Evolutionary conservation across 2,888 invertebrate species (phyloP), one percentile per base, ranked within the genome.

Genomic region (Congeria kusceri): DNA sequence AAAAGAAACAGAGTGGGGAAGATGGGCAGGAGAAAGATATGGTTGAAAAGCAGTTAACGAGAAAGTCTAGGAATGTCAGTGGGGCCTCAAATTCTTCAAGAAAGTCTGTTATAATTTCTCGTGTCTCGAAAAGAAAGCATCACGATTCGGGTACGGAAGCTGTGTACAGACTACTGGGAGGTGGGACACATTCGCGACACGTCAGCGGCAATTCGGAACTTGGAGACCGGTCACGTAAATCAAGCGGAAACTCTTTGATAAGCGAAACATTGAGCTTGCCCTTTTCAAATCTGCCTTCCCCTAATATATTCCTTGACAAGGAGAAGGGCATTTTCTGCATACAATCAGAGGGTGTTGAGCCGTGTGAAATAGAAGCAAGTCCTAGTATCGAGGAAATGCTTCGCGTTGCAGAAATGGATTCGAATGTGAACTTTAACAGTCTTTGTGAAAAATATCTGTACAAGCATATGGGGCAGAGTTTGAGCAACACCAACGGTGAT

Each of bases 241-340:
- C 72, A 5, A 80, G 76, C 57, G 80, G 80, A 15, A 80, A 80
- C 46, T 80, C 80, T 13, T 29, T 70, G 25, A 61, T 77, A n/a
- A 75, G 79, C 58, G 79, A 75, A 46, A 71, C 27, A 9, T 78
- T 74, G 25, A 67, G 61, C 49, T 46, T 74, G 20, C 66, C 66
- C 18, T 44, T 56, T 0, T 71, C 71, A 20, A 72, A 72, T 58
- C 58, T 72, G 15, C 53, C 69, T 1, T 79, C 79, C 5, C 79
- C 79, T 1, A 79, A 79, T 59, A 46, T 79, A 25, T 79, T 79
- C 59, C 71, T 63, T 13, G 71, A 70, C 23, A 74, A 74, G 47
- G 74, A 79, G 18, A 79, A 75, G 53, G 75, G 75, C 27, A 58
- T 75, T 39, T 75, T 71, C 46, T 75, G 74, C 29, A 63, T 79